Percentiles rank a stretch among this genome's conserved stretches.
Evolutionary conservation across 2,888 invertebrate genomes (phyloP).

Genomic region (Cheiracanthium punctorium): DNA sequence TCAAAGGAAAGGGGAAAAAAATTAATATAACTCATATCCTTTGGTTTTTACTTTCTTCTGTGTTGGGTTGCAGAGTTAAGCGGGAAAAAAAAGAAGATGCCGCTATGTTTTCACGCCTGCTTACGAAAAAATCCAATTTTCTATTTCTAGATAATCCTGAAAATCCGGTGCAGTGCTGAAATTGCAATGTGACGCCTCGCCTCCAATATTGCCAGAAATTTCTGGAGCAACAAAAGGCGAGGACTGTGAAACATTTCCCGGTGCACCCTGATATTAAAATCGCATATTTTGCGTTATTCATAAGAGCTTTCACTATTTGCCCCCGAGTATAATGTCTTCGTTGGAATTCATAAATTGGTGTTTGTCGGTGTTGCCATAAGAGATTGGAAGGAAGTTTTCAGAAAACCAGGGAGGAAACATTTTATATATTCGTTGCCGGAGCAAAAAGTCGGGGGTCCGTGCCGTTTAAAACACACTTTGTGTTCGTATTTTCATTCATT

Average conservation of each 20-base stretch:
- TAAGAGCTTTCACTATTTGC: background rate
- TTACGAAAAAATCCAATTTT: slow-evolving; percentile 18
- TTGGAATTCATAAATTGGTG: slow-evolving; percentile 4
- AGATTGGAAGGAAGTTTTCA: background rate
- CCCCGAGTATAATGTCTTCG: background rate
- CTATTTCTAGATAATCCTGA: slow-evolving; percentile 20
- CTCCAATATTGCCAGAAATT: slow-evolving; percentile 24
- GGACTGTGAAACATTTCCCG: background rate
- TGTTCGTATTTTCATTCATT: too few relatives aligned
- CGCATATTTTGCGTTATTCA: slow-evolving; percentile 8
- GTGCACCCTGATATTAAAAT: slow-evolving; percentile 23
- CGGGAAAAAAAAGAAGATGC: background rate
- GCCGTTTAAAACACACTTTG: too few relatives aligned
- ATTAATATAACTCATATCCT: slow-evolving; percentile 2
- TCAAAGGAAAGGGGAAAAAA: background rate
- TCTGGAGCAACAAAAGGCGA: slow-evolving; percentile 9
- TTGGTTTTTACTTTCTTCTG: background rate
- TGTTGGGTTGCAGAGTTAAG: background rate
- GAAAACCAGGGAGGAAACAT: background rate
- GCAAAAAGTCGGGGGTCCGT: background rate
- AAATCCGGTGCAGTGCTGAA: slow-evolving; percentile 16
- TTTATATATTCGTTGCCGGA: background rate
- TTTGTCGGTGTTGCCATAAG: background rate
- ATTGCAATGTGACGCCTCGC: slow-evolving; percentile 22
- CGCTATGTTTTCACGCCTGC: background rate